Conservation (phyloP, 2,888 invertebrate genomes). For the Lepidochitona cinerea region DNA sequence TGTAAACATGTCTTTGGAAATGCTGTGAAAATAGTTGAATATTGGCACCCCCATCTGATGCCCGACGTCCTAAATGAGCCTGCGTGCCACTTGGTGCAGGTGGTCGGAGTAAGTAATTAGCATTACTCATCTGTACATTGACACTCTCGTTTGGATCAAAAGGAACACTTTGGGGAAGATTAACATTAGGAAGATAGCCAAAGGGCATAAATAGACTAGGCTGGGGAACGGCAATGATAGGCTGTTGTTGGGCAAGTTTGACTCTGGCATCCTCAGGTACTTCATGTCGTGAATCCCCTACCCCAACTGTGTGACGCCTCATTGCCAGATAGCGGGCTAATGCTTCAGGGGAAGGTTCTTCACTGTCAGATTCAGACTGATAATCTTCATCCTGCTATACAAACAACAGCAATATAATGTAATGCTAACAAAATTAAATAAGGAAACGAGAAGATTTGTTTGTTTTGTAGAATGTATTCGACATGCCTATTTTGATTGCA, state of each 20-base stretch:
- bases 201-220: conserved; percentile 53
- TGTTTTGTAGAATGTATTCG: too few relatives aligned
- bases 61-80: conserved; percentile 76
- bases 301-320: conserved; percentile 92
- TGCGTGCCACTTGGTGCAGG: conserved; percentile 49
- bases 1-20: conserved; percentile 45
- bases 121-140: conserved; percentile 77
- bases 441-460: too few relatives aligned
- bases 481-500: too few relatives aligned
- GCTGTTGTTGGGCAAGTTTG: conserved; percentile 64
- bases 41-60: conserved; percentile 96
- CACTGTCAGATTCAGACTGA: conserved; percentile 66
- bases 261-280: conserved; percentile 72
- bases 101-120: conserved; percentile 94
- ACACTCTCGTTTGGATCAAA: conserved; percentile 81
- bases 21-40: conserved; percentile 76
- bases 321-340: conserved; percentile 75
- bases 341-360: conserved; percentile 71
- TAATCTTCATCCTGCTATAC: conserved; percentile 49
- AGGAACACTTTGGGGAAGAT: conserved; percentile 88
- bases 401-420: too few relatives aligned
- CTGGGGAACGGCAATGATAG: conserved; percentile 58
- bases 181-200: conserved; percentile 81
- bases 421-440: too few relatives aligned
- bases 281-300: conserved; percentile 87